A percentile compares a stretch with the other conserved stretches of the same genome.
Conservation (phyloP, 2,888 invertebrate genomes). For the Dysmachus trigonus region DNA sequence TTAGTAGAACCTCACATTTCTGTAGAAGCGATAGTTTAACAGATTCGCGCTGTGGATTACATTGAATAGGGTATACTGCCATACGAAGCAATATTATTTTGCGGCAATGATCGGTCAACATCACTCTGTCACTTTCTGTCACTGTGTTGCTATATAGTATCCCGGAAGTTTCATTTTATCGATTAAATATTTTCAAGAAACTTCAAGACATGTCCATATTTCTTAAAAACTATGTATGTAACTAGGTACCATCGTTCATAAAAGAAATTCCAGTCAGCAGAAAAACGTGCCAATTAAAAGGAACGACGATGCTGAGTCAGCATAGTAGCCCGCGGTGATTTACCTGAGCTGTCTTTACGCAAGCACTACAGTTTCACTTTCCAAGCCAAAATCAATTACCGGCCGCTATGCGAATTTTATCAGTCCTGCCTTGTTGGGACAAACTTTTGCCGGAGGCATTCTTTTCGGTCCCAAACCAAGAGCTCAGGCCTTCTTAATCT, state of each 20-base stretch:
- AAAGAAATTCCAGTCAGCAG: background rate
- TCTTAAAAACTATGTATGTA: background rate
- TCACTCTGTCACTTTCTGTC: no score
- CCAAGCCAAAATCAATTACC: conserved; percentile 18
- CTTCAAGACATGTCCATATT: background rate
- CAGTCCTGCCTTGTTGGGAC: background rate
- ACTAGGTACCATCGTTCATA: background rate
- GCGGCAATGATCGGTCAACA: no score
- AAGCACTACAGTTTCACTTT: background rate
- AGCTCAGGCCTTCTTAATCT: conserved; percentile 1
- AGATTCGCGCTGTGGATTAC: no score
- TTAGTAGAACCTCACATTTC: no score
- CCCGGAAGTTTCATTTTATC: no score
- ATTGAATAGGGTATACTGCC: no score
- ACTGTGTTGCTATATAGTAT: no score
- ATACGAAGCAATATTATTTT: no score
- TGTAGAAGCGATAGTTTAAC: no score
- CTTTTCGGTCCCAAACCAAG: background rate
- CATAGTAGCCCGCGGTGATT: background rate
- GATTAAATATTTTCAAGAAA: no score
- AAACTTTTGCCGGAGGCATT: background rate
- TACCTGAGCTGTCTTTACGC: background rate
- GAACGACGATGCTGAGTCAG: background rate
- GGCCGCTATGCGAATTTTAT: conserved; percentile 19
- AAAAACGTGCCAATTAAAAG: conserved; percentile 1